Conservation (phyloP, 1,140 invertebrate genomes). For the Drosophila aff. region DNA sequence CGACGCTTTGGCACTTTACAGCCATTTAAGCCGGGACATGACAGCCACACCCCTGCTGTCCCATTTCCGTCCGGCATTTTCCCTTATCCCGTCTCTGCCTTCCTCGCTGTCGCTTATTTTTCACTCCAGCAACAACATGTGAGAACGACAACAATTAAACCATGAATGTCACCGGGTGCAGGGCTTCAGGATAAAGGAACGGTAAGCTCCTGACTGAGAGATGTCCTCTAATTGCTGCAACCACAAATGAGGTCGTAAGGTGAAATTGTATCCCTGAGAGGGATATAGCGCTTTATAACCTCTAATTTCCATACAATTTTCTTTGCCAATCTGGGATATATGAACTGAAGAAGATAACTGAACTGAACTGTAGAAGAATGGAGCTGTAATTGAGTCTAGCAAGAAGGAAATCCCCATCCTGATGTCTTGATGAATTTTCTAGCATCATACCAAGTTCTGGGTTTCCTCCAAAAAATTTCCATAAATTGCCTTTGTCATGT, state of each 20-base stretch:
- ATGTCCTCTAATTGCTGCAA: conserved; percentile 18
- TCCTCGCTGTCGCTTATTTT: background rate
- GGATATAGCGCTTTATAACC: background rate
- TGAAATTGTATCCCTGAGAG: background rate
- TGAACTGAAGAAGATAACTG: background rate
- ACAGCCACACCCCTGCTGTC: conserved; percentile 39
- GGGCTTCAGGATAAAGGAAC: background rate
- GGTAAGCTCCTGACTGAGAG: conserved; percentile 6
- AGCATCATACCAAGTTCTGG: background rate
- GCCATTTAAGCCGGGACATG: conserved; percentile 47
- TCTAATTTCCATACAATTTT: conserved; percentile 13
- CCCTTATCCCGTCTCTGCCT: background rate
- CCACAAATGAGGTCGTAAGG: conserved; percentile 9
- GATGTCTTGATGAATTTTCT: background rate
- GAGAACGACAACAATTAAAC: conserved; percentile 47
- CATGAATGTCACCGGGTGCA: conserved; percentile 32
- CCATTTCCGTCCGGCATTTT: conserved; percentile 30
- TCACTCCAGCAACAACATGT: conserved; percentile 29
- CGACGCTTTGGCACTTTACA: conserved; percentile 61
- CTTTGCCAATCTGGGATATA: conserved; percentile 1
- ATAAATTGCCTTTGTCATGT: conserved; percentile 49
- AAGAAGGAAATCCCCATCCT: background rate
- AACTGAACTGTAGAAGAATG: background rate
- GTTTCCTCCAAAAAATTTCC: conserved; percentile 14
- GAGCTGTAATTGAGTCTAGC: conserved; percentile 5